Evolutionary conservation across 2,888 invertebrate genomes (phyloP).

Genomic region (Nephrotoma guestfalica): DNA sequence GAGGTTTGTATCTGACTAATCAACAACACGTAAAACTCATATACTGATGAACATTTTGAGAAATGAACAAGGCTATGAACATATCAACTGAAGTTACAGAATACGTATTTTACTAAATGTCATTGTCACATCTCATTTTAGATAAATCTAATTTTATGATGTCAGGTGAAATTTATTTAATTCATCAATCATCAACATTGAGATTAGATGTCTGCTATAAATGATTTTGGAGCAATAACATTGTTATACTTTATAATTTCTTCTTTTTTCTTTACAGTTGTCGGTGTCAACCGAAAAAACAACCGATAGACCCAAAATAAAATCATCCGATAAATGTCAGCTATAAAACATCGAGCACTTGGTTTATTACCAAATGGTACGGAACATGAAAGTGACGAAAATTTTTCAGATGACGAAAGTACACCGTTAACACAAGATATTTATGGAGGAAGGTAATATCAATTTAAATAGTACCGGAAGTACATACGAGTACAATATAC

Average conservation of each 20-base stretch:
- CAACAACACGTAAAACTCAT: no score
- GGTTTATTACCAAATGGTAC: constrained; percentile 29
- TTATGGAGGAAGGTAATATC: constrained; percentile 73
- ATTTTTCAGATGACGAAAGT: constrained; percentile 76
- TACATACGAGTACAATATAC: background rate
- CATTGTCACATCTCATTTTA: no score
- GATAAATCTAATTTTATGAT: no score
- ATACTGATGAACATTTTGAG: no score
- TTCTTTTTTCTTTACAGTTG: background rate
- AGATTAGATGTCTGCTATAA: no score
- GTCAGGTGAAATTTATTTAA: no score
- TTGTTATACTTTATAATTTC: background rate
- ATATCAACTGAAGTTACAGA: no score
- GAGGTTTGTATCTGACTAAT: no score
- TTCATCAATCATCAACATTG: no score
- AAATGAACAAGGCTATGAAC: no score
- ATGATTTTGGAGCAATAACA: no score
- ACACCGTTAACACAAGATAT: constrained; percentile 76
- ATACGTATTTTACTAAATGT: no score
- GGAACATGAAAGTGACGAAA: constrained; percentile 50
- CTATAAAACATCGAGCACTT: constrained; percentile 45
- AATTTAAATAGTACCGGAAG: background rate
- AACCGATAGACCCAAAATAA: background rate
- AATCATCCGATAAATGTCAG: constrained; percentile 35
- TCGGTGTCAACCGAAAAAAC: background rate